Base-by-base conservation (phyloP, 92 coral and sea anemone species). In the Paragorgia papillata region DNA sequence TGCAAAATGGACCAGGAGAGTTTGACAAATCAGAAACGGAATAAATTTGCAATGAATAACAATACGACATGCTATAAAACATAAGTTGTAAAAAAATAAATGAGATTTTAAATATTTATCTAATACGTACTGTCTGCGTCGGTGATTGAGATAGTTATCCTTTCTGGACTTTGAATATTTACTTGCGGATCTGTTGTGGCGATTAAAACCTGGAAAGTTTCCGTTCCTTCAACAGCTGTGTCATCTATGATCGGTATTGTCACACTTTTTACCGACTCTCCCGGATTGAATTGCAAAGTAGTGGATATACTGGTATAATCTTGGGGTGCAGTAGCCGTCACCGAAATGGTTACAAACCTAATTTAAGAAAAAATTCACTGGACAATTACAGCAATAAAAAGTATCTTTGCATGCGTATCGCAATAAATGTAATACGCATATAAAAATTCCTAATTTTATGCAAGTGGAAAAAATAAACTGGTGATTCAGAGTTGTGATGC, bases 121-220 rank as follows among this genome's bases (percentile, higher is more conserved):
- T 15, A 6, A 6, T n/a, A 71, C 78, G 14, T 71, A 71, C 78
- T 39, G 57, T 71, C 78, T 28, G 20, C 22, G 78, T 71, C 78
- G 57, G 54, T 10, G 78, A 71, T 71, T 17, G 78, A 26, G 26
- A 71, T 58, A 15, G 78, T 71, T 9, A 71, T 71, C n/a, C 49
- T 51, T 20, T 44, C 65, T 24, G 84, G 67, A 17, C 48, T 20
- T 9, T 56, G 34, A 2, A 80, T 46, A 18, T 30, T 66, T 26
- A 77, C 82, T 62, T 62, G 73, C 43, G 61, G 73, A 50, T 77
- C 82, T 14, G 35, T 12, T 0, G 82, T 35, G 27, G 5, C 24
- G 22, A 62, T 66, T 43, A 39, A 20, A 21, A 71, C 78, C 8
- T 25, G 78, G 49, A 71, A 71, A 3, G 49, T 35, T 27, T 71